Evolutionary conservation across 2,113 vertebrate species (phyloP).

Genomic region (Myiozetetes cayanensis): DNA sequence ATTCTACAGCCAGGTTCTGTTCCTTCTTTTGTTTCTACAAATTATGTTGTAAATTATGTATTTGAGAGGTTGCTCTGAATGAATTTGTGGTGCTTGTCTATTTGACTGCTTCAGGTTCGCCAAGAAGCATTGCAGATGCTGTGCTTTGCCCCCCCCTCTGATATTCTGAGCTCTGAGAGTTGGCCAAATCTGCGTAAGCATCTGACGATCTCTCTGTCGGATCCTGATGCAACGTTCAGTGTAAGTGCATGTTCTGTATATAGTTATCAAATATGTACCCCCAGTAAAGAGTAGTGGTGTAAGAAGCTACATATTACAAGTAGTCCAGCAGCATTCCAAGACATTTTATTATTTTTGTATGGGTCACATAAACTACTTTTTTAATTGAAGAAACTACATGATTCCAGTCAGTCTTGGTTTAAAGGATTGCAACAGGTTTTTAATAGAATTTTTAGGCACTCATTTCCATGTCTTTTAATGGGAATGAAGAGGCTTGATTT

Average conservation of each 20-base stretch:
- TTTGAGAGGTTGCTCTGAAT: neutral
- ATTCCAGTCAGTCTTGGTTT: neutral
- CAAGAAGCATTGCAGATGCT: constrained; percentile 86
- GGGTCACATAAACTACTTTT: neutral
- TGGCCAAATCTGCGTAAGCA: constrained; percentile 85
- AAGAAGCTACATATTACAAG: neutral
- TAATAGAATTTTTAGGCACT: neutral
- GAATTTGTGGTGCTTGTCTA: neutral
- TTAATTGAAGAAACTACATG: neutral
- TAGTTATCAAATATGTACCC: neutral
- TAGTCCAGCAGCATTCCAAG: neutral
- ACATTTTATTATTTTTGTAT: neutral
- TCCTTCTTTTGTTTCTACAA: neutral
- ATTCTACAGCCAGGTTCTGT: neutral
- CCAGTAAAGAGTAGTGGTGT: neutral
- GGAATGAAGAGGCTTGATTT: neutral
- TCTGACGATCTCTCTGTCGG: constrained; percentile 78
- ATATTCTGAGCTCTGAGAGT: constrained; percentile 88
- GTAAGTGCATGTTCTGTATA: constrained; percentile 72
- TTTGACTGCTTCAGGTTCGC: constrained; percentile 78
- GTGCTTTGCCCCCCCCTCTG: constrained; percentile 85
- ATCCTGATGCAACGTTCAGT: constrained; percentile 84
- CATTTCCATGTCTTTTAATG: neutral
- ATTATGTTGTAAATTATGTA: neutral
- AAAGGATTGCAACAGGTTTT: neutral